These are phyloP conservation scores for Linyphia triangularis DNA, from an alignment of 2,888 invertebrate genomes.

Conservation along the genomic window DNA sequence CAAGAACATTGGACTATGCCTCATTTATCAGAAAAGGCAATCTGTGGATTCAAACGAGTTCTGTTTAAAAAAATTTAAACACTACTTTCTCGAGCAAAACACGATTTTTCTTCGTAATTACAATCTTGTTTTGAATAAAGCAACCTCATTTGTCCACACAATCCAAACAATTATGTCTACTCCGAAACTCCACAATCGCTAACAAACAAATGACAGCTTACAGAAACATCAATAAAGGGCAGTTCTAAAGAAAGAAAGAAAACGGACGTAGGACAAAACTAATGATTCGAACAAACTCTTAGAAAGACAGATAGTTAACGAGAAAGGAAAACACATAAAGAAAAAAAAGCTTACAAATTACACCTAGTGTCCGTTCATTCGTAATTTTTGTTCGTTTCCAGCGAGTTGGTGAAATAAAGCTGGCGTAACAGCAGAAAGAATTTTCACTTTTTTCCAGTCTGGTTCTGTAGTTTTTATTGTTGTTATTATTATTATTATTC, in stretches of 20 bases:
- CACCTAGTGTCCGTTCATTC: conserved; percentile 50
- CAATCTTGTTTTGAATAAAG: conserved; percentile 15
- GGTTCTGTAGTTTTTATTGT: background rate
- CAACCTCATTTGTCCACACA: background rate
- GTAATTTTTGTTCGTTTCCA: conserved; percentile 64
- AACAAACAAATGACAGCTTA: background rate
- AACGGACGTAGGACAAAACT: conserved; percentile 1
- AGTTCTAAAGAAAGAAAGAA: conserved; percentile 9
- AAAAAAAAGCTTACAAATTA: conserved; percentile 58
- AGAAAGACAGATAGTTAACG: conserved; percentile 57
- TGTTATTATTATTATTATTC: conserved; percentile 21
- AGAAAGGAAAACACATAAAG: conserved; percentile 10
- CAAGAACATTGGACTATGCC: background rate
- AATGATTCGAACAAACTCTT: conserved; percentile 42
- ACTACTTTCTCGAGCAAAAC: background rate
- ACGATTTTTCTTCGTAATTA: background rate
- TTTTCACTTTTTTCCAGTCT: conserved; percentile 2
- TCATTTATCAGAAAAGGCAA: background rate
- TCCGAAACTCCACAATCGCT: too few relatives aligned
- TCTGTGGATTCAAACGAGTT: background rate
- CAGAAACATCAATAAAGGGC: background rate
- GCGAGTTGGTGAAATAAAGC: conserved; percentile 72
- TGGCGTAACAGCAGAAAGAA: conserved; percentile 46
- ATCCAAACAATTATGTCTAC: background rate
- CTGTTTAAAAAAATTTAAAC: background rate